Base-by-base conservation (phyloP, 2,113 vertebrate genomes). In the Panurus biarmicus region DNA sequence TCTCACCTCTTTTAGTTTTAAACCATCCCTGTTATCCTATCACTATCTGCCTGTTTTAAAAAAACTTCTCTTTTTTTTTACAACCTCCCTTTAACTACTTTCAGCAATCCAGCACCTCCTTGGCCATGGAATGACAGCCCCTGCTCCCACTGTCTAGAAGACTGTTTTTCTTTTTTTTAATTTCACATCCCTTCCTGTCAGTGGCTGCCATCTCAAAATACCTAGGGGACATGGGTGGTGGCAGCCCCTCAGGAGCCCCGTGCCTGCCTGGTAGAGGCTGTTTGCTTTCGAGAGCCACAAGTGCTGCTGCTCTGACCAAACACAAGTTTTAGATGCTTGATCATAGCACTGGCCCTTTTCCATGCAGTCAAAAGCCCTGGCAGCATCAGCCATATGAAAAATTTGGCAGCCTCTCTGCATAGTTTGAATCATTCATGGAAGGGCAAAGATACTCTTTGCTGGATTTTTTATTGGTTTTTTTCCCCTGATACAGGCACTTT, bases 191-290 rank as follows among this genome's bases (percentile, higher is more conserved):
- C 6, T 65, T 84, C 36, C 18, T 44, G 38, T n/a, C 40, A 51
- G n/a, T 15, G 44, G 11, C 38, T 58, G 40, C 18, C 72, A 67
- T 10, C 38, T 42, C 21, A 22, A n/a, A 75, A 20, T 1, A 2
- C 18, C 44, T 35, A 40, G 28, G 12, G 35, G 6, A 11, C 22
- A 1, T 0, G 25, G 50, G 53, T 5, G 13, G 24, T 29, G n/a
- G 14, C 45, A 76, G 54, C 22, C 9, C 28, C 64, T 24, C n/a
- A 24, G 62, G 44, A 64, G 48, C 7, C 20, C 67, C 0, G 0
- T 14, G 11, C 62, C 48, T 14, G 4, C 20, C 48, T 45, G 50
- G 25, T 19, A 10, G 40, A 53, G 45, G 35, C 19, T 56, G 6
- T 64, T 89, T 71, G 57, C 70, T 50, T 71, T 42, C 40, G 29